Base-by-base conservation (phyloP, 2,797 vertebrate genomes). In the Catharus ustulatus region DNA sequence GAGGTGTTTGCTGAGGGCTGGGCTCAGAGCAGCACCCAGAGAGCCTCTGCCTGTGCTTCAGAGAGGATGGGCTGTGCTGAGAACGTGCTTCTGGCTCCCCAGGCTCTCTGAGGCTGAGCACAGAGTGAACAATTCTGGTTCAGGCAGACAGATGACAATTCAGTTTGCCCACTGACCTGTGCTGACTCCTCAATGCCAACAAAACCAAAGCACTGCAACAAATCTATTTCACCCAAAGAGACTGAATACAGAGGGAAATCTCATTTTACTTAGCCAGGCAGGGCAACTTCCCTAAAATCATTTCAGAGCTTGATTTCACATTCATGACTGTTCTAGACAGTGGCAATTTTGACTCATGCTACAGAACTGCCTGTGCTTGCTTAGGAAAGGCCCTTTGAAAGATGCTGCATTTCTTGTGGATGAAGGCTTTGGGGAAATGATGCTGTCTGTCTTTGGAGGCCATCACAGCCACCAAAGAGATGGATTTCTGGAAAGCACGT, bases 111-210 rank as follows among this genome's bases (percentile, higher is more conserved):
- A 42, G 0, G 14, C 74, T 38, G 42, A 87, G 90, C 79, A 66
- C 72, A 77, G 48, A 61, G 40, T 0, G 49, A 69, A 66, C 68
- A 89, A 13, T 75, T 71, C 84, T 80, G 57, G 27, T 68, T 27
- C 84, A 80, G 0, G 0, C 72, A 89, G 11, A 29, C 75, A 83
- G 61, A 73, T 64, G 64, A 85, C 84, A 93, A 87, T 74, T 95
- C 72, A 87, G 63, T 64, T 79, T 92, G 83, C 74, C 85, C 74
- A 34, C 74, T 94, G 86, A 95, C 88, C 93, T 94, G 27, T 52
- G 63, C 42, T 84, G 80, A 82, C 86, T 95, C 67, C 87, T 57
- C 3, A 1, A 3, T 27, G 43, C 19, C 11, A n/a, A 90, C 68
- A 88, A 84, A 94, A 86, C 49, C 69, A 94, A 87, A 90, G 42